Evolutionary conservation across 1,140 invertebrate genomes (phyloP).

Genomic region (Nomia melanderi): DNA sequence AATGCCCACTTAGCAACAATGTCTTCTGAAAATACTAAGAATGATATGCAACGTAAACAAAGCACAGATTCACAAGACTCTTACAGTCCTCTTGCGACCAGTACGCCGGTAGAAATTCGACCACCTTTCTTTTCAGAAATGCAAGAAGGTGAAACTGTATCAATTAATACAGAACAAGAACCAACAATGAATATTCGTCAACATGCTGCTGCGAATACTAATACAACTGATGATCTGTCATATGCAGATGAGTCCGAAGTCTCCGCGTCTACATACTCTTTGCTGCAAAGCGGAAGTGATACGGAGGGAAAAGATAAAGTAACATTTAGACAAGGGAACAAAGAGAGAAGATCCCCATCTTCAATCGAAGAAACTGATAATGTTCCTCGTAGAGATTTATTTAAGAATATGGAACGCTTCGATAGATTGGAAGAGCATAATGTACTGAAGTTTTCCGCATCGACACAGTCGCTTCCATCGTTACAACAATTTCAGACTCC

Average conservation of each 20-base stretch:
- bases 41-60: neutral
- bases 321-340: neutral
- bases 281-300: neutral
- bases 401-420: neutral
- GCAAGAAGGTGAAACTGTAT: neutral
- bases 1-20: too few relatives aligned
- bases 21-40: neutral
- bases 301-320: neutral
- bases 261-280: constrained; percentile 5
- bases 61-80: neutral
- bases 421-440: neutral
- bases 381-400: neutral
- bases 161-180: neutral
- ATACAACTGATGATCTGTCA: constrained; percentile 1
- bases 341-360: neutral
- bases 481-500: neutral
- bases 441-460: neutral
- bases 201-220: neutral
- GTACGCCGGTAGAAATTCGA: neutral
- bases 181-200: neutral
- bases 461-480: constrained; percentile 1
- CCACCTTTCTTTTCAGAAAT: neutral
- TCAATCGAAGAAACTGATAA: neutral
- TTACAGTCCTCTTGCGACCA: neutral
- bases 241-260: constrained; percentile 13